Percentiles rank a stretch among this genome's conserved stretches.
Evolutionary conservation across 53 echinoderm and acorn worm genomes (phyloP).

Genomic region (Mesocentrotus franciscanus): DNA sequence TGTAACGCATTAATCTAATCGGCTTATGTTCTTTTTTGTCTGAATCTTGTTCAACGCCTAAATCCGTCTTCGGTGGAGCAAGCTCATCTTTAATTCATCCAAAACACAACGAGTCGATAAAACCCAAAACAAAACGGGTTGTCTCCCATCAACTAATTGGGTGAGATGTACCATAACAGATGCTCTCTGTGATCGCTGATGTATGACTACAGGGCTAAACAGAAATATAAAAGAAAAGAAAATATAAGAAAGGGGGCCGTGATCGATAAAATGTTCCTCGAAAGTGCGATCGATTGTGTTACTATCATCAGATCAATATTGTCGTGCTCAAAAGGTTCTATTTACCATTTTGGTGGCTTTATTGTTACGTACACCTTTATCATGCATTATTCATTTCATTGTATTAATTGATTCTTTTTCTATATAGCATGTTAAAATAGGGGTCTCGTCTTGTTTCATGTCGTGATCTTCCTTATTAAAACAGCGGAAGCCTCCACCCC

Average conservation of each 20-base stretch:
- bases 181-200: background rate
- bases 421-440: no score
- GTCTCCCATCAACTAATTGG: background rate
- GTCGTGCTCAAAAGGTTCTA: background rate
- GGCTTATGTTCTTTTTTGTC: background rate
- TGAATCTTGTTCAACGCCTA: background rate
- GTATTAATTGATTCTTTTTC: background rate
- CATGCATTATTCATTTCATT: background rate
- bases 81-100: background rate
- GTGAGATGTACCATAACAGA: background rate
- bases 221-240: background rate
- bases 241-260: background rate
- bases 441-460: no score
- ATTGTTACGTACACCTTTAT: background rate
- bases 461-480: no score
- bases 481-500: no score
- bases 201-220: background rate
- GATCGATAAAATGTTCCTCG: background rate
- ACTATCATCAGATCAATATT: slow-evolving; percentile 6
- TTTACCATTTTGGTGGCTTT: background rate
- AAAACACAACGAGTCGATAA: background rate
- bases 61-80: background rate
- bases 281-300: slow-evolving; percentile 5
- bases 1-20: slow-evolving; percentile 9
- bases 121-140: background rate